phyloP scores from a whole-genome alignment of 1,140 invertebrate genomes.

The Vollenhovia emeryi region DNA sequence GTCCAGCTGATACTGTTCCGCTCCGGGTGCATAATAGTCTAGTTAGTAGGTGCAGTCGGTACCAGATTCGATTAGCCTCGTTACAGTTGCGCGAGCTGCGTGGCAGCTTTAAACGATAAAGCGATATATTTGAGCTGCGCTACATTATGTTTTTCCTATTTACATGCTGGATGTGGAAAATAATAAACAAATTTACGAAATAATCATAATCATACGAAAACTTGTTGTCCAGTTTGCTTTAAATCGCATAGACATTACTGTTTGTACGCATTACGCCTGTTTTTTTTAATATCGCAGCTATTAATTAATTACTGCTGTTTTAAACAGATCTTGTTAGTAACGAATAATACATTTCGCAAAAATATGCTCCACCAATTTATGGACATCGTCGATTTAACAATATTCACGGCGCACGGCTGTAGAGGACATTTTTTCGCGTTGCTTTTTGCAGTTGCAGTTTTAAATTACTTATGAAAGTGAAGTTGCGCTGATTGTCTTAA shows the following conservation, averaged over 20 bases:
- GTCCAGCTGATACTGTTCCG: constrained; percentile 62
- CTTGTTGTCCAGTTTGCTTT: background rate
- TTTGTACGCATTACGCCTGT: background rate
- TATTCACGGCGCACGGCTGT: background rate
- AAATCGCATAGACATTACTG: background rate
- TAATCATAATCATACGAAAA: no score
- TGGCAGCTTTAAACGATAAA: constrained; percentile 63
- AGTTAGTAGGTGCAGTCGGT: constrained; percentile 67
- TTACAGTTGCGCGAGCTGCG: constrained; percentile 62
- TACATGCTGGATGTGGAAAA: constrained; percentile 13
- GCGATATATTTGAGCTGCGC: constrained; percentile 53
- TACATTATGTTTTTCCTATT: constrained; percentile 39
- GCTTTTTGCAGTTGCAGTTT: background rate
- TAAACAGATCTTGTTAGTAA: background rate
- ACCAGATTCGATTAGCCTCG: constrained; percentile 71
- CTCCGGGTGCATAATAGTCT: constrained; percentile 70
- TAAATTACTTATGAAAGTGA: background rate
- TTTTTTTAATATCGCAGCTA: background rate
- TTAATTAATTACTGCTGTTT: background rate
- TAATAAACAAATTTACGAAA: constrained; percentile 30
- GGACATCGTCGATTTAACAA: background rate
- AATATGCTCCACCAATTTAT: background rate
- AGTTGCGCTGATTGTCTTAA: background rate
- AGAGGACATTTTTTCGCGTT: background rate
- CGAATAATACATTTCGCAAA: background rate